Base-by-base conservation (phyloP, 1,140 invertebrate species). In the Ladona fulva region DNA sequence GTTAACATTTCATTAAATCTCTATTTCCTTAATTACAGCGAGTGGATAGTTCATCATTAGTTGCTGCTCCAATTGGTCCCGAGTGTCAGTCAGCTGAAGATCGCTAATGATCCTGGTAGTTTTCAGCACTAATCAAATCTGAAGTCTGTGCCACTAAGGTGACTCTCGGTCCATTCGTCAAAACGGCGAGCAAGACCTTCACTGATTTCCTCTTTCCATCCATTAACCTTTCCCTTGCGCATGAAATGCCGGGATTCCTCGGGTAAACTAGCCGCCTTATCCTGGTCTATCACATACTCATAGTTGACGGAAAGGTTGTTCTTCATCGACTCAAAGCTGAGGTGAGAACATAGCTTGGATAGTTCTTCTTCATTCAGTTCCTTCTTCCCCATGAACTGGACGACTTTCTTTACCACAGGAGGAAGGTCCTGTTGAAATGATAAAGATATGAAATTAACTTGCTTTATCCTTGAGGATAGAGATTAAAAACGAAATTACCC, bases 171-270 rank as follows among this genome's bases (percentile, higher is more conserved):
- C 89, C 90, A 91, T 75, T 85, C 80, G 80, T 91, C 89, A 79
- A 91, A 89, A 76, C 86, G 82, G 1, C 84, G 80, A 0, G 89
- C 86, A 10, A 89, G 80, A 24, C 87, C 86, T 5, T 82, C 82
- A 0, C 86, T 84, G 85, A 93, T 90, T 80, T 87, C 84, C 42
- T 87, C 87, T 80, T 90, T 90, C 87, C 90, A 92, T 77, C 90
- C 89, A 25, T 84, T 84, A 16, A 90, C 87, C 76, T 88, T 87
- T 14, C 91, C 91, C 77, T 87, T 88, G 74, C 91, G 85, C 80
- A 91, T 89, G 82, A 92, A 91, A 24, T 85, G 83, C 76, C 89
- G 86, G 29, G 12, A 12, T 7, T 37, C 22, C 10, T 19, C 24
- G 3, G 16, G 59, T 19, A 37, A 52, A 77, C 77, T 44, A 75